Evolutionary conservation across 2,797 vertebrate species (phyloP).

Genomic region (Parauchenoglanis ngamensis): DNA sequence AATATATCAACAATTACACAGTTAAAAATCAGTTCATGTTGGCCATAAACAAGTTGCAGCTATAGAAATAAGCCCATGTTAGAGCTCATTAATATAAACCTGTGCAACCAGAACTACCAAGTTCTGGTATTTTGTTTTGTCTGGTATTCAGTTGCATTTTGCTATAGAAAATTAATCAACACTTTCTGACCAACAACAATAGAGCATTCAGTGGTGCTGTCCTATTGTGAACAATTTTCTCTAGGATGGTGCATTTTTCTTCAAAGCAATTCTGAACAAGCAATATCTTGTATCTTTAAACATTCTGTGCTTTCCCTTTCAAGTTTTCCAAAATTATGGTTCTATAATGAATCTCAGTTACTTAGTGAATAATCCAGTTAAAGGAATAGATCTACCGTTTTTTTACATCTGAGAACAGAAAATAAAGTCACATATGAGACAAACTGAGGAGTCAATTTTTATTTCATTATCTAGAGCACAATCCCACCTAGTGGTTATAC

Average conservation of each 20-base stretch:
- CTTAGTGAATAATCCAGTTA: neutral
- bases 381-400: neutral
- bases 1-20: neutral
- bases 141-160: neutral
- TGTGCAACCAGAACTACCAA: neutral
- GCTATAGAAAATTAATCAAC: neutral
- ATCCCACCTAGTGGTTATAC: constrained; percentile 38
- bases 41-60: neutral
- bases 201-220: neutral
- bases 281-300: neutral
- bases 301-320: neutral
- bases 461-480: constrained; percentile 26
- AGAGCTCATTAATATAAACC: neutral
- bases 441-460: neutral
- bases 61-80: neutral
- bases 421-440: neutral
- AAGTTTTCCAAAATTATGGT: neutral
- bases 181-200: neutral
- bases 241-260: neutral
- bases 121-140: too few species aligned
- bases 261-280: neutral
- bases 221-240: neutral
- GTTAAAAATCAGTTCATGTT: neutral
- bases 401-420: neutral
- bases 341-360: neutral